Base-by-base conservation (phyloP, 2,113 vertebrate genomes). In the Nanorana parkeri region DNA sequence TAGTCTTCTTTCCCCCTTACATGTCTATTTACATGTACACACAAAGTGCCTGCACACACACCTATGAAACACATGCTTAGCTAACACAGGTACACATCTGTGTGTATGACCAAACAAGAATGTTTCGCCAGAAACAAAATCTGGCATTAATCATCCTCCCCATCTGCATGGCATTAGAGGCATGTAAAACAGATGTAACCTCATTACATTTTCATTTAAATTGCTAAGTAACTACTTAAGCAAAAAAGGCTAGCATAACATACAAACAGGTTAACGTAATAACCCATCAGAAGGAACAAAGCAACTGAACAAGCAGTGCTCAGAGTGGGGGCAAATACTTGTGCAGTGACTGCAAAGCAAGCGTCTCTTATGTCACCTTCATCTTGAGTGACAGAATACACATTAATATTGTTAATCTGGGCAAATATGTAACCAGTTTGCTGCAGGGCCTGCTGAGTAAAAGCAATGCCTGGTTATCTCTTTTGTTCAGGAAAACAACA, bases 161-260 rank as follows among this genome's bases (percentile, higher is more conserved):
- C 96, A 97, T 98, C 96, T 97, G 96, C 85, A 85, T 93, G 91
- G 92, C 88, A 93, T 97, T 97, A 97, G 88, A 88, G 89, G 90
- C 94, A 97, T 95, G 96, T 94, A 94, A 96, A 97, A 95, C 96
- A 98, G 96, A 98, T 98, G 96, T 95, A 93, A 91, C 92, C 96
- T 96, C 97, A 97, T 97, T 97, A 96, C 94, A 94, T 97, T 96
- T 97, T 95, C 92, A 94, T 96, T 95, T 95, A 95, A 97, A 98
- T 97, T 98, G 96, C 95, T 96, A 98, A 97, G 97, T 96, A 98
- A 96, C 96, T 97, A 98, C 96, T 97, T 97, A 94, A 95, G 93
- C 94, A 95, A 95, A 75, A 94, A 95, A 94, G 41, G 94, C 96
- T 97, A 95, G 97, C 97, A 97, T 97, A 98, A 97, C 95, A 97